Evolutionary conservation across 2,888 invertebrate genomes (phyloP), one percentile per base, ranked within the genome.

Genomic region (Lithophane socia): DNA sequence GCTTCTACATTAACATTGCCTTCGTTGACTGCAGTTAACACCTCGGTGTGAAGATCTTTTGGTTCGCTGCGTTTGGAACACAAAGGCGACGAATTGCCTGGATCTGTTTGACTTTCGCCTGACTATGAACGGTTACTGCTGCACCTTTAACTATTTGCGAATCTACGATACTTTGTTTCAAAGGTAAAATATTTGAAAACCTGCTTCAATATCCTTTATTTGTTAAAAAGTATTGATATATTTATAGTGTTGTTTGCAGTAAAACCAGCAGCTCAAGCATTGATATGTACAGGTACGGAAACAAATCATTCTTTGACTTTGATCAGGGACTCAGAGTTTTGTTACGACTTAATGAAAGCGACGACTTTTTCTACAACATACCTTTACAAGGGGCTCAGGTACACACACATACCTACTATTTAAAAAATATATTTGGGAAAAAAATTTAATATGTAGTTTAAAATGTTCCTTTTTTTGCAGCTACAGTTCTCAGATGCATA

Each of bases 51-150:
- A 95, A 72, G 96, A 97, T 73, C 78, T 97, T 10, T 85, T 97
- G 44, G 82, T 96, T 56, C 91, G 94, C 65, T 97, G 97, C 84
- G 89, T 92, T 12, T 97, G 97, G 97, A 95, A 96, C 71, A 95
- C 95, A 3, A 88, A 91, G 56, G 86, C 92, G 0, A 94, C 88
- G 64, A 90, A 95, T 18, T 97, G 97, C 79, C 88, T 92, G 0
- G 94, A 97, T 2, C 88, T 97, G 10, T 97, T 97, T 81, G 94
- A 95, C 73, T 94, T 97, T 75, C 94, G 97, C n/a, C 94, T 97
- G n/a, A 97, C 97, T 3, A 95, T 95, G 91, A 97, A 97, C 72
- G 97, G 97, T 1, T 97, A 95, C 86, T 97, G 97, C 87, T 97
- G 97, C 87, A 96, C 97, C 2, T 97, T 97, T 88, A 97, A 97